A percentile compares a stretch with the other conserved stretches of the same genome.
These are phyloP conservation scores for Chesias legatella DNA, from an alignment of 2,888 invertebrate species.

Conservation along the genomic window DNA sequence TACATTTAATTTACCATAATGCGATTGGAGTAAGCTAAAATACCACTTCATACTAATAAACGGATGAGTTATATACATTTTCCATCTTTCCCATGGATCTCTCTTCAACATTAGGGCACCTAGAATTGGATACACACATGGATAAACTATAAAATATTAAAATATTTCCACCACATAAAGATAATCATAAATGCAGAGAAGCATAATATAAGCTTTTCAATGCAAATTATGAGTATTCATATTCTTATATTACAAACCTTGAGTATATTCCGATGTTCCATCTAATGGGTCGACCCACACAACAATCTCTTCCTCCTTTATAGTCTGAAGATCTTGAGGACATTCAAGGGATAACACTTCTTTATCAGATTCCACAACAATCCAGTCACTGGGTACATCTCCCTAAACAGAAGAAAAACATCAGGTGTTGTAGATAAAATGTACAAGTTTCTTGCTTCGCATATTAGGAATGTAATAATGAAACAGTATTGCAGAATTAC, in stretches of 20 bases:
- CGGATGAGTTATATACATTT: constrained; percentile 76
- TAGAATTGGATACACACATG: constrained; percentile 55
- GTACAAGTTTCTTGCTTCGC: too few relatives aligned
- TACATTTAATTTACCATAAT: constrained; percentile 65
- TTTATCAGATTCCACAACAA: constrained; percentile 86
- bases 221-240: not conserved
- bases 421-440: too few relatives aligned
- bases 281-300: constrained; percentile 99
- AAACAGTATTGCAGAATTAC: not conserved
- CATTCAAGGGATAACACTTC: constrained; percentile 83
- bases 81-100: constrained; percentile 79
- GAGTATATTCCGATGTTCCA: constrained; percentile 98
- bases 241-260: constrained; percentile 76
- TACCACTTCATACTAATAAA: constrained; percentile 79
- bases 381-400: constrained; percentile 85
- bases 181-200: constrained; percentile 3
- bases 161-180: constrained; percentile 3
- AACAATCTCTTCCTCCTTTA: constrained; percentile 91
- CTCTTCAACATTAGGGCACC: constrained; percentile 80
- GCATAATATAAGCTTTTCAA: constrained; percentile 2
- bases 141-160: constrained; percentile 13
- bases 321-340: constrained; percentile 82
- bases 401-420: constrained; percentile 37
- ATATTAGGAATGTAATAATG: too few relatives aligned
- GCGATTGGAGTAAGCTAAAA: constrained; percentile 76